Evolutionary conservation across 2,797 vertebrate genomes (phyloP).

Genomic region (Sylvia borin): DNA sequence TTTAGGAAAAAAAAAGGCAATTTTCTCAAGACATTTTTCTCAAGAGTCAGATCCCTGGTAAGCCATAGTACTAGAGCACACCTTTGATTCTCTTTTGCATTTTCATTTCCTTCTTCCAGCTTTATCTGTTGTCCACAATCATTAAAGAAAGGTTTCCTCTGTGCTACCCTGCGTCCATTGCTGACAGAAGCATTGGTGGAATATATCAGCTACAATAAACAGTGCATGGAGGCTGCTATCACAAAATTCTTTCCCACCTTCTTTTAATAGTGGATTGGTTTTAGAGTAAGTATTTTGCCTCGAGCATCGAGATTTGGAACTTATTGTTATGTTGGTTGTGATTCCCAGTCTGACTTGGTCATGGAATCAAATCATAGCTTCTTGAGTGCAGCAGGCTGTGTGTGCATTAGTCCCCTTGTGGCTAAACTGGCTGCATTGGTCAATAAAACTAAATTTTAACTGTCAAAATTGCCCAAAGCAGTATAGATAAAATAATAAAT

Average conservation of each 20-base stretch:
- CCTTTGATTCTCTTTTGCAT: constrained; percentile 26
- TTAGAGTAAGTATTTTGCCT: constrained; percentile 76
- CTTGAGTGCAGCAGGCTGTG: constrained; percentile 72
- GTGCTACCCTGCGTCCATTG: neutral
- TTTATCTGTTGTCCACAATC: constrained; percentile 42
- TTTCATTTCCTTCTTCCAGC: constrained; percentile 51
- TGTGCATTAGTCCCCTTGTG: constrained; percentile 74
- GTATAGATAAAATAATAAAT: constrained; percentile 82
- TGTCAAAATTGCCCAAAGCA: constrained; percentile 79
- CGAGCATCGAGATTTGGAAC: constrained; percentile 71
- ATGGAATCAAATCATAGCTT: constrained; percentile 75
- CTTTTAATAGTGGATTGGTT: constrained; percentile 70
- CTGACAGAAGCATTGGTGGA: constrained; percentile 21
- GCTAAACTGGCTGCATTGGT: constrained; percentile 75
- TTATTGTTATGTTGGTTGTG: constrained; percentile 73
- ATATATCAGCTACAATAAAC: constrained; percentile 36
- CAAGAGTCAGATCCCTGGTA: neutral
- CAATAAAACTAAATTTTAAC: constrained; percentile 84
- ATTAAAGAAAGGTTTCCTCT: constrained; percentile 42
- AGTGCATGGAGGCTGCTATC: constrained; percentile 48
- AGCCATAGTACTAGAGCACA: neutral
- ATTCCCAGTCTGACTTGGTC: constrained; percentile 73
- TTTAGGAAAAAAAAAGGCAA: neutral
- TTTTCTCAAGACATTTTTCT: neutral
- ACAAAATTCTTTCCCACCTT: constrained; percentile 41